A percentile compares a stretch with the other conserved stretches of the same genome.
Evolutionary conservation across 2,797 vertebrate genomes (phyloP).

Genomic region (Enteromius radiatus): DNA sequence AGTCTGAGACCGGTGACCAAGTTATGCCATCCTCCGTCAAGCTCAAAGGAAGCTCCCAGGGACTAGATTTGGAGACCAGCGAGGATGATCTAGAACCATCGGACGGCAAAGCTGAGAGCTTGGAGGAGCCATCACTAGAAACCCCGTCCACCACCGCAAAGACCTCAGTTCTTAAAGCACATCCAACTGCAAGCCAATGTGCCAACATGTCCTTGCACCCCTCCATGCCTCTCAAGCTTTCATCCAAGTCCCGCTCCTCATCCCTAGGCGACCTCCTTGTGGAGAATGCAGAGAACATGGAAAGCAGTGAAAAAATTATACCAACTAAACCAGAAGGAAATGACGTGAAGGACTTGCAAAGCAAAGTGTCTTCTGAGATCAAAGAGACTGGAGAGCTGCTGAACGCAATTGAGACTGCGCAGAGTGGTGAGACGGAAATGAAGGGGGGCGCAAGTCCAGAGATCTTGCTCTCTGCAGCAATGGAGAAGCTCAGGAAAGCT

Average conservation of each 20-base stretch:
- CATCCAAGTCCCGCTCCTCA: constrained; percentile 64
- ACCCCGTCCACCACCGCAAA: constrained; percentile 23
- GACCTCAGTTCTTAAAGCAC: neutral
- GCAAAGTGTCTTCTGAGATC: constrained; percentile 82
- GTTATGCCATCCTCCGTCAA: constrained; percentile 66
- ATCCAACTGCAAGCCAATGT: neutral
- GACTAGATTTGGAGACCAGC: constrained; percentile 64
- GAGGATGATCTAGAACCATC: constrained; percentile 60
- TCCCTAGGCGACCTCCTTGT: constrained; percentile 83
- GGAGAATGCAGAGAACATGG: constrained; percentile 55
- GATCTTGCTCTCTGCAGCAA: constrained; percentile 83
- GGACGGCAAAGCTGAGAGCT: constrained; percentile 40
- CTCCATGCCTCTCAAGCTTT: constrained; percentile 62
- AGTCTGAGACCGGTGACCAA: constrained; percentile 66
- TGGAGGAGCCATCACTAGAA: constrained; percentile 17
- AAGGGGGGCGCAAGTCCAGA: constrained; percentile 65
- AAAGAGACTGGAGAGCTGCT: constrained; percentile 84
- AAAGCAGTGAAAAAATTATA: constrained; percentile 18
- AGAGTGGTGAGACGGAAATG: constrained; percentile 54
- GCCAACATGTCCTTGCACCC: constrained; percentile 50
- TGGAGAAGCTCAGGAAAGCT: constrained; percentile 89
- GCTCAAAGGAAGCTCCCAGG: constrained; percentile 67
- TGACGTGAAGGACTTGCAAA: constrained; percentile 78
- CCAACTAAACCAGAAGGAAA: constrained; percentile 53
- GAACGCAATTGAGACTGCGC: constrained; percentile 71